Percentiles rank a stretch among this genome's conserved stretches.
Evolutionary conservation across 2,888 invertebrate genomes (phyloP).

Genomic region (Physocephala rufipes): DNA sequence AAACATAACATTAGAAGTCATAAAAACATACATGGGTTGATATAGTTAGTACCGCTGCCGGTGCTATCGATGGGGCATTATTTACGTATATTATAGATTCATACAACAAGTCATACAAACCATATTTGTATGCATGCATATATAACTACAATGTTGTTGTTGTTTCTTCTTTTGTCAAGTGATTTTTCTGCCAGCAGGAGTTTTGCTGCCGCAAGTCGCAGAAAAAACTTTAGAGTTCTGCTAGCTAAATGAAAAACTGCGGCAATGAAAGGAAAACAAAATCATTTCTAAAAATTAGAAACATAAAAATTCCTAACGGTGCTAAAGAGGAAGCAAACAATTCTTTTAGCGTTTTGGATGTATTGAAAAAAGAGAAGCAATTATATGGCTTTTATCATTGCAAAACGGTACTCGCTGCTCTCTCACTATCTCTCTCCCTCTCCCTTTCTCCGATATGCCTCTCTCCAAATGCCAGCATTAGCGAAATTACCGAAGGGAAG

Average conservation of each 20-base stretch:
- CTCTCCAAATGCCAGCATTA: too few species aligned
- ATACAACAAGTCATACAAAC: not conserved
- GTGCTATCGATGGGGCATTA: not conserved
- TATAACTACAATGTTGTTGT: too few species aligned
- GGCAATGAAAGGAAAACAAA: not conserved
- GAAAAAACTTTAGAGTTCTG: not conserved
- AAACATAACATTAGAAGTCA: not conserved
- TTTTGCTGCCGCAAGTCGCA: not conserved
- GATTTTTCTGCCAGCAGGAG: not conserved
- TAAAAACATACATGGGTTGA: not conserved
- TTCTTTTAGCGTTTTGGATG: constrained; percentile 1
- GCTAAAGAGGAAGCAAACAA: not conserved
- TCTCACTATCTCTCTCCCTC: too few species aligned
- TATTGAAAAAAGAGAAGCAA: constrained; percentile 5
- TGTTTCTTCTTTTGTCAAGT: not conserved
- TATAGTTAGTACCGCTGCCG: not conserved
- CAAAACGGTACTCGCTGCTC: too few species aligned
- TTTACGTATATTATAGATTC: too few species aligned
- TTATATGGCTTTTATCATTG: constrained; percentile 10
- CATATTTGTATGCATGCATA: too few species aligned
- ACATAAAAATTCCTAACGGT: constrained; percentile 10
- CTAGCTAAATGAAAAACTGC: not conserved
- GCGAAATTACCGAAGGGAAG: too few species aligned
- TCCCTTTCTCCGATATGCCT: too few species aligned
- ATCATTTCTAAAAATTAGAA: not conserved